Conservation (phyloP, 1,140 invertebrate genomes). For the Hyphantria cunea region DNA sequence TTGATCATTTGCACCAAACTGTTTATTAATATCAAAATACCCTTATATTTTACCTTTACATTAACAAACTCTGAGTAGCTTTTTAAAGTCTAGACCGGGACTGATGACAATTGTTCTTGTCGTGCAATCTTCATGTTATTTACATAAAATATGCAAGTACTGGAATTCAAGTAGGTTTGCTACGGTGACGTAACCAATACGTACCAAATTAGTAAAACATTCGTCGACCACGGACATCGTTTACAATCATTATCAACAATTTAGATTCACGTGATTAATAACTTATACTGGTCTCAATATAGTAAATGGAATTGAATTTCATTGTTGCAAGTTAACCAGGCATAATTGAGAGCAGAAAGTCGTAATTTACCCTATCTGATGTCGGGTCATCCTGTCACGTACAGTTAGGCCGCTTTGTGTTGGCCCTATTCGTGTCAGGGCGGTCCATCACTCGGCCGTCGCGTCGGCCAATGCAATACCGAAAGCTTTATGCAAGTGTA, state of each 20-base stretch:
- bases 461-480: constrained; percentile 41
- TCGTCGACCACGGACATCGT: constrained; percentile 62
- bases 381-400: constrained; percentile 58
- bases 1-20: too few relatives aligned
- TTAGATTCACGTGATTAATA: constrained; percentile 59
- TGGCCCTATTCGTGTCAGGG: constrained; percentile 58
- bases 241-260: constrained; percentile 67
- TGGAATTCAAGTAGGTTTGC: constrained; percentile 60
- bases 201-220: constrained; percentile 67
- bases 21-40: too few relatives aligned
- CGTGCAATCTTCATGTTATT: constrained; percentile 53
- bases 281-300: constrained; percentile 45
- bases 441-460: constrained; percentile 50
- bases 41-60: too few relatives aligned
- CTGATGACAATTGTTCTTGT: constrained; percentile 44
- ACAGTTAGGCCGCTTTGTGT: constrained; percentile 69
- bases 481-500: constrained; percentile 44
- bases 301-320: constrained; percentile 28
- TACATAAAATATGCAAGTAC: constrained; percentile 67
- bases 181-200: constrained; percentile 64
- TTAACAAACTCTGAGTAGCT: too few relatives aligned
- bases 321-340: constrained; percentile 28
- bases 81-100: constrained; percentile 35
- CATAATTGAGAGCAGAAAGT: constrained; percentile 30
- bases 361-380: constrained; percentile 48